Base-by-base conservation (phyloP, 2,888 invertebrate species). In the Octodonta nipae region DNA sequence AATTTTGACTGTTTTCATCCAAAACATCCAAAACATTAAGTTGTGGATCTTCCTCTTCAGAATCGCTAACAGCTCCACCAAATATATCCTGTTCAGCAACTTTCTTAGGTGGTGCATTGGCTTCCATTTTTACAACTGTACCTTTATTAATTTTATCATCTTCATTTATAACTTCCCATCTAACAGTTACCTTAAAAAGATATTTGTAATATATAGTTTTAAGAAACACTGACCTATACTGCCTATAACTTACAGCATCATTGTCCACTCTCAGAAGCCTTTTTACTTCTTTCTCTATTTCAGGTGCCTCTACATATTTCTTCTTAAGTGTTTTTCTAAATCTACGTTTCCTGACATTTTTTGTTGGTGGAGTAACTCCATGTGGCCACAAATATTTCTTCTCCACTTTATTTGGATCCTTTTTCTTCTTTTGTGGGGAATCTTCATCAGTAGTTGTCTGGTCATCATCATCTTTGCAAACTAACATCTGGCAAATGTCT, bases 241-340 rank as follows among this genome's bases (percentile, higher is more conserved):
- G 43, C n/a, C n/a, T n/a, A n/a, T n/a, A n/a, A n/a, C 53, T 76
- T 0, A 81, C 80, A 2, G 95, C 93, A 57, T 95, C 93, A 54
- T 89, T 88, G 55, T 95, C 95, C 17, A 80, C 80, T 41, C 92
- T 69, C 5, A 98, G 66, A 33, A 98, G 64, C 22, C 92, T 70
- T 57, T 93, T 92, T 0, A 98, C 89, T 66, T 98, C 96, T 58
- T 93, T 93, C 56, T 98, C 96, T 42, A 95, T 91, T 66, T 96
- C 95, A 1, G 95, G 93, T 13, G 91, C 88, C 63, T 95, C 95
- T 1, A 88, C 87, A 63, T 85, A 88, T 63, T 96, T 98, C 60
- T 98, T 98, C 57, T 88, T 89, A 15, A 95, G 60, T 0, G 92
- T 93, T 65, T 93, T 93, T 17, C 95, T 72, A 53, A 95, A 95